A percentile compares a stretch with the other conserved stretches of the same genome.
Evolutionary conservation across 1,140 invertebrate species (phyloP).

Genomic region (Platorchestia sp.): DNA sequence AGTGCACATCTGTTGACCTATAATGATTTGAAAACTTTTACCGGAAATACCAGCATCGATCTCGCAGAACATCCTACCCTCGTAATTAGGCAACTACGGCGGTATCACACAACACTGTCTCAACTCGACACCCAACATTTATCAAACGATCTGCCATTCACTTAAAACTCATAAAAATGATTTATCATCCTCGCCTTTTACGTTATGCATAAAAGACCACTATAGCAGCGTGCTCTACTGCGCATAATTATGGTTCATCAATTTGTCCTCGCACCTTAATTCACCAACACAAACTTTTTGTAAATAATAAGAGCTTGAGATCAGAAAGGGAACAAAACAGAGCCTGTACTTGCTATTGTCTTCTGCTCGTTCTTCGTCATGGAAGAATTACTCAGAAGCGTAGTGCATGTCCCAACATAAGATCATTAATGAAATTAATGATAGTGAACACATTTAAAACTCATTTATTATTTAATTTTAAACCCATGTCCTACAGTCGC

Average conservation of each 20-base stretch:
- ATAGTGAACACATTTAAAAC: neutral
- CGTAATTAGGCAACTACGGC: neutral
- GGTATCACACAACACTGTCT: too few relatives aligned
- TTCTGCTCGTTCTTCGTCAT: neutral
- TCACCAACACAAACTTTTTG: conserved; percentile 10
- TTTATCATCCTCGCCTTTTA: too few relatives aligned
- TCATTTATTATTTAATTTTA: neutral
- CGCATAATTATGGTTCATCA: too few relatives aligned
- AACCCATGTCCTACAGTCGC: neutral
- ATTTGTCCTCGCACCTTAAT: too few relatives aligned
- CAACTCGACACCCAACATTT: too few relatives aligned
- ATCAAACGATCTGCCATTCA: too few relatives aligned
- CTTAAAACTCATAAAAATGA: too few relatives aligned
- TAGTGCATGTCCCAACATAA: neutral
- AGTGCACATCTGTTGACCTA: too few relatives aligned
- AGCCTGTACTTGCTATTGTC: neutral
- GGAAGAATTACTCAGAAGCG: neutral
- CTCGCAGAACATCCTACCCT: neutral
- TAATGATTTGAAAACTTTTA: too few relatives aligned
- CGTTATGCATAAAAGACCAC: too few relatives aligned
- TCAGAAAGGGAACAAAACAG: neutral
- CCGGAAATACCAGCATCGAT: too few relatives aligned
- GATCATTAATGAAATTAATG: neutral
- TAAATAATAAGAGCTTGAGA: neutral
- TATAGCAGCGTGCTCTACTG: too few relatives aligned